These are phyloP conservation scores for Oeneis ivallda DNA, from an alignment of 2,888 invertebrate genomes.

Conservation along the genomic window DNA sequence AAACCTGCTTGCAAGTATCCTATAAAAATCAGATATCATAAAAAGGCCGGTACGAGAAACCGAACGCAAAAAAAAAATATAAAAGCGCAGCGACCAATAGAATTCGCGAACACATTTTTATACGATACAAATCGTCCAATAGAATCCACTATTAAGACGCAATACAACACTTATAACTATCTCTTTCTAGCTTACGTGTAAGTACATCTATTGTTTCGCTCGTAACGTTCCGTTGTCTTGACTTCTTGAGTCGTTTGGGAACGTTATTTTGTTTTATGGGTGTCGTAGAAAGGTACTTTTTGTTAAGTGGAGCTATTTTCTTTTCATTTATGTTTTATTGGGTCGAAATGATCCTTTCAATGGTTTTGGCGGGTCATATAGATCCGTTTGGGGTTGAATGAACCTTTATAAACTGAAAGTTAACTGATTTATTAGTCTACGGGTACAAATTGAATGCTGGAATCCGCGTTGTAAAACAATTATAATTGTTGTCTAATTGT, in stretches of 20 bases:
- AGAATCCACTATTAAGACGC: conserved; percentile 58
- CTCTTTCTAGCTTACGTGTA: conserved; percentile 53
- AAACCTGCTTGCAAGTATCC: conserved; percentile 60
- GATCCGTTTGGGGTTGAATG: conserved; percentile 22
- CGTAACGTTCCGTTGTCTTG: conserved; percentile 40
- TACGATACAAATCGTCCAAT: conserved; percentile 63
- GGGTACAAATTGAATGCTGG: no score
- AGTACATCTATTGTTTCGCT: conserved; percentile 42
- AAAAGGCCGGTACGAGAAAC: conserved; percentile 46
- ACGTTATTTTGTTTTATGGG: conserved; percentile 44
- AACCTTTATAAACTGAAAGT: conserved; percentile 3
- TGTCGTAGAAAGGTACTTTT: conserved; percentile 45
- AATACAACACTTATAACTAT: conserved; percentile 49
- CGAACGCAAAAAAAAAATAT: conserved; percentile 49
- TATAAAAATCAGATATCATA: conserved; percentile 66
- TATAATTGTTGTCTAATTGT: no score
- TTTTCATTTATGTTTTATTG: conserved; percentile 46
- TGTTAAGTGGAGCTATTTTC: conserved; percentile 50
- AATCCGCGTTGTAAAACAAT: no score
- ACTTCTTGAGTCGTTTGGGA: conserved; percentile 44
- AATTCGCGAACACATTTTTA: conserved; percentile 52
- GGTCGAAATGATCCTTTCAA: conserved; percentile 40
- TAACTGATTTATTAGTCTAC: neutral
- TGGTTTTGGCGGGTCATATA: conserved; percentile 37
- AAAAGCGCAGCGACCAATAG: conserved; percentile 51